Evolutionary conservation across 2,113 vertebrate species (phyloP), one percentile per base, ranked within the genome.

Genomic region (Carassius gibelio): DNA sequence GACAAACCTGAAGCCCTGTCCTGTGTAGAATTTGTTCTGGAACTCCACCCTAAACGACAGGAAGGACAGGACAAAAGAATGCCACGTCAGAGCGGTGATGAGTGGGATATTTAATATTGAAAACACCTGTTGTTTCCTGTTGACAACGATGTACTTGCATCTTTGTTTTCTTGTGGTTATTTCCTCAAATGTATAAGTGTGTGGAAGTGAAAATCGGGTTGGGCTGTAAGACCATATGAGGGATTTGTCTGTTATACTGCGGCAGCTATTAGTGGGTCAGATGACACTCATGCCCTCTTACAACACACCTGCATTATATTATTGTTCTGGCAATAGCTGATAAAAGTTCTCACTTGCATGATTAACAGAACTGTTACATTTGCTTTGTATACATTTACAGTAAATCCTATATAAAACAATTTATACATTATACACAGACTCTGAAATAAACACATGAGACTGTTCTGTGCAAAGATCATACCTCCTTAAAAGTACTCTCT

Each of bases 11-110:
- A 97, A 98, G 10, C 98, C 98, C 11, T 95, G 95, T 23, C 98
- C 98, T 0, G 88, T 92, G 93, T 99, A 99, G 94, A 99, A 99
- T 92, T 99, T 99, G 92, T 97, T 99, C 95, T 99, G 98, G 94
- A 99, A 99, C 91, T 99, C 98, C 17, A 99, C 96, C 98, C 98
- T 99, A 93, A 55, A 87, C 76, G 69, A 78, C 81, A 90, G 88
- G 89, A 83, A 57, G 76, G 26, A 78, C 10, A 89, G 36, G 84
- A 57, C 85, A 26, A 45, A 74, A 78, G 11, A 82, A 71, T 6
- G 38, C 48, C 52, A 19, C 6, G 23, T 2, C 7, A 61, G 48
- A 17, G 59, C 55, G 19, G 55, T 59, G 55, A 8, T 59, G 55
- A 59, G 55, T 3, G 10, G 36, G 42, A 69, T 45, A 52, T 81